Conservation (phyloP, 2,888 invertebrate species). For the Sinhomidia bicolor region DNA sequence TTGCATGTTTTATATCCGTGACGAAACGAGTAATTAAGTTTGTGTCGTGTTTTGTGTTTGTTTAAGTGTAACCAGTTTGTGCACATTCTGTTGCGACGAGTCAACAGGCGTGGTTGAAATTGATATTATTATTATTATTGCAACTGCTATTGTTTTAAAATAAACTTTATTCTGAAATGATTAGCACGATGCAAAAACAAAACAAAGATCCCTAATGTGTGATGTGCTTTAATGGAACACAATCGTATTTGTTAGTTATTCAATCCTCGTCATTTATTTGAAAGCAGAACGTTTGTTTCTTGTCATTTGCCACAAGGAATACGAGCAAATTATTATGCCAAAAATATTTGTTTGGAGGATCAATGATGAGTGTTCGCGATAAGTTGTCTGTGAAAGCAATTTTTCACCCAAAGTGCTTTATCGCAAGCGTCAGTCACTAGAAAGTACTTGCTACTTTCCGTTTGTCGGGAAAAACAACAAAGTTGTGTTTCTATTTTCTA, state of each 20-base stretch:
- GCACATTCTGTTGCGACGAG: neutral
- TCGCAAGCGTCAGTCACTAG: constrained; percentile 8
- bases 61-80: constrained; percentile 64
- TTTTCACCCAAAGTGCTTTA: constrained; percentile 25
- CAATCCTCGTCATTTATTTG: neutral
- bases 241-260: neutral
- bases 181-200: neutral
- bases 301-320: neutral
- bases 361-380: constrained; percentile 35
- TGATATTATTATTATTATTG: neutral
- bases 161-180: neutral
- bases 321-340: neutral
- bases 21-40: constrained; percentile 71
- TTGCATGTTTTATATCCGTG: constrained; percentile 66
- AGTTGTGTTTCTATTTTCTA: too few species aligned
- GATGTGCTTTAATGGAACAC: constrained; percentile 4
- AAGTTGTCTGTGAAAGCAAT: constrained; percentile 32
- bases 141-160: constrained; percentile 27
- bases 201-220: neutral
- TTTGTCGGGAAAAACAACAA: neutral
- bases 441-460: neutral
- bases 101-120: constrained; percentile 9
- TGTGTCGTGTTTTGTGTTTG: constrained; percentile 67
- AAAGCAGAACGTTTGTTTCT: constrained; percentile 38
- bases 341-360: neutral